phyloP scores from a whole-genome alignment of 2,888 invertebrate genomes.

The Lepidochitona cinerea region DNA sequence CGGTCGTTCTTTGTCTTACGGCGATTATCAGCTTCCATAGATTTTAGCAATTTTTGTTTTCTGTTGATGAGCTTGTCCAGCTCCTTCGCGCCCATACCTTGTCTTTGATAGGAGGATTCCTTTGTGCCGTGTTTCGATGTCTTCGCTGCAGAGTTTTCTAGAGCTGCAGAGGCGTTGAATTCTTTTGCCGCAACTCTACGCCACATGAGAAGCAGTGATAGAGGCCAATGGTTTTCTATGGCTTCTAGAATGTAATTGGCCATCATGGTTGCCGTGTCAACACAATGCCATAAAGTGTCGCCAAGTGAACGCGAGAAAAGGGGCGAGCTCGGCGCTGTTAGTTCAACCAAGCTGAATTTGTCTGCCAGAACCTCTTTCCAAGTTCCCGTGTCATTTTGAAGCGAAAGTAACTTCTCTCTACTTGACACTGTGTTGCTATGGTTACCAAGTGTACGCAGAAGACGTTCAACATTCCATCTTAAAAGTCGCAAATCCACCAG shows the following conservation, averaged over 20 bases:
- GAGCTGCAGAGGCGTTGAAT: not conserved
- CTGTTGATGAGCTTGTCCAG: not conserved
- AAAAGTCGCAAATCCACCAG: not conserved
- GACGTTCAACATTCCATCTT: not conserved
- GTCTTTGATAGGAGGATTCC: not conserved
- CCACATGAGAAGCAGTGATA: not conserved
- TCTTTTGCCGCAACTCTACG: not conserved
- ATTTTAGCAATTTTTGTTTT: not conserved
- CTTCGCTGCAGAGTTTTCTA: not conserved
- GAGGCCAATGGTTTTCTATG: not conserved
- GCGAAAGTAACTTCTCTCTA: not conserved
- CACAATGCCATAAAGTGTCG: not conserved
- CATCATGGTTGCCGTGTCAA: not conserved
- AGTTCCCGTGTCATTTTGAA: not conserved
- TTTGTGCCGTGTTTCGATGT: not conserved
- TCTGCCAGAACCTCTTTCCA: conserved; percentile 3
- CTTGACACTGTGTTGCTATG: not conserved
- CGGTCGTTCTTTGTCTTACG: not conserved
- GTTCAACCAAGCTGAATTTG: not conserved
- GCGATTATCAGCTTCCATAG: not conserved
- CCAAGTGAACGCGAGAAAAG: not conserved
- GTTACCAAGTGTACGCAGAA: not conserved
- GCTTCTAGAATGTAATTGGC: not conserved
- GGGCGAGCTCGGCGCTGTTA: not conserved
- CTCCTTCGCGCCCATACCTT: not conserved